Evolutionary conservation across 2,888 invertebrate genomes (phyloP).

Genomic region (Tenthredo distinguenda): DNA sequence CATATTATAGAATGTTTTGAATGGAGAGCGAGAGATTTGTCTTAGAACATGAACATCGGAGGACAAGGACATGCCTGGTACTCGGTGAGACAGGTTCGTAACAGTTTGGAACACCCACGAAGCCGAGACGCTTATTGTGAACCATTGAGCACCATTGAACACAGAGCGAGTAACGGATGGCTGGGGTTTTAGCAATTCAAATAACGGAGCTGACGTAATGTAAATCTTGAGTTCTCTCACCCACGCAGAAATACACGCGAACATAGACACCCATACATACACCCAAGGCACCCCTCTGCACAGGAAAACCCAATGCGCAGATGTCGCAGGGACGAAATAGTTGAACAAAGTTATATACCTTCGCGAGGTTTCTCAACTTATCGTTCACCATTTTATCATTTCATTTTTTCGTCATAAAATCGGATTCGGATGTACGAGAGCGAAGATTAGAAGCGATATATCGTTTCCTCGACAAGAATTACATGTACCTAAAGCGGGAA

Average conservation of each 20-base stretch:
- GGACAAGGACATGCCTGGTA: not conserved
- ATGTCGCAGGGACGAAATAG: not conserved
- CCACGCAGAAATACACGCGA: not conserved
- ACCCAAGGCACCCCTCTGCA: not conserved
- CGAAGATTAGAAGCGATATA: not conserved
- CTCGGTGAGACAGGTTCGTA: constrained; percentile 1
- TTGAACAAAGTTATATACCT: not conserved
- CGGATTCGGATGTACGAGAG: not conserved
- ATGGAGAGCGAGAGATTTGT: not conserved
- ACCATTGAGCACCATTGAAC: constrained; percentile 25
- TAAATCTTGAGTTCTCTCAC: not conserved
- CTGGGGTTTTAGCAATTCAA: constrained; percentile 46
- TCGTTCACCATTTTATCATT: not conserved
- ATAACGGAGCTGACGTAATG: constrained; percentile 28
- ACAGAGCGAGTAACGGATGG: constrained; percentile 33
- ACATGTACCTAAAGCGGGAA: not conserved
- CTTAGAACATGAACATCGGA: constrained; percentile 4
- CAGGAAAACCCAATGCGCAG: not conserved
- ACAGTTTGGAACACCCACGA: constrained; percentile 18
- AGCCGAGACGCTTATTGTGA: constrained; percentile 19
- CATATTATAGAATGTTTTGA: not conserved
- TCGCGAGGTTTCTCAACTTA: not conserved
- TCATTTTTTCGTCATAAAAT: not conserved
- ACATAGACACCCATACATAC: not conserved
- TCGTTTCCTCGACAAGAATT: not conserved